Percentiles rank a stretch among this genome's conserved stretches.
Conservation (phyloP, 2,797 vertebrate genomes). For the Pseudopleuronectes americanus region DNA sequence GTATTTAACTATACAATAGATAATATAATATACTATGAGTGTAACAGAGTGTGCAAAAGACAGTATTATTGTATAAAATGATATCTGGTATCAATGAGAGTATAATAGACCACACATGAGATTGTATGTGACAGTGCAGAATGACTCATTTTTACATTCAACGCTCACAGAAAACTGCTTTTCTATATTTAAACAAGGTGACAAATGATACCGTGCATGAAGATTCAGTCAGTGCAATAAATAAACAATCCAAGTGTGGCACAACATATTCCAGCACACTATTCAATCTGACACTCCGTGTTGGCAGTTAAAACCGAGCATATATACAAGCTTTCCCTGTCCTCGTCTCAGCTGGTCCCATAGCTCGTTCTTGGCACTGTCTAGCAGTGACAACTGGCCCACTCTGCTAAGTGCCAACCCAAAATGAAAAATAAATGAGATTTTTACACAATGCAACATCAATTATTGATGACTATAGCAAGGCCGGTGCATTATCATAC, state of each 20-base stretch:
- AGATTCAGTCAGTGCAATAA: conserved; percentile 35
- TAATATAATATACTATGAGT: too few relatives aligned
- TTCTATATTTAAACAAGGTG: conserved; percentile 42
- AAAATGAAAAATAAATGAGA: conserved; percentile 64
- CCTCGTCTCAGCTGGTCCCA: conserved; percentile 23
- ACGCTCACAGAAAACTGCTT: conserved; percentile 7
- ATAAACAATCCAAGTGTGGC: conserved; percentile 32
- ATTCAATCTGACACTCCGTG: conserved; percentile 26
- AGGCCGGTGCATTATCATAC: conserved; percentile 37
- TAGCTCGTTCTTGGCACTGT: conserved; percentile 9
- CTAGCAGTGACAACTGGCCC: conserved; percentile 33
- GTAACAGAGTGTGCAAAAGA: too few relatives aligned
- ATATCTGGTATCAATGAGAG: too few relatives aligned
- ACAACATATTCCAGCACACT: neutral
- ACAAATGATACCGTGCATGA: conserved; percentile 28
- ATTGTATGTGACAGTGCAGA: conserved; percentile 3
- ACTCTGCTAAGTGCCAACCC: conserved; percentile 51
- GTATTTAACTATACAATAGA: too few relatives aligned
- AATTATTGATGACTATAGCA: conserved; percentile 51
- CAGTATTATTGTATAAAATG: too few relatives aligned
- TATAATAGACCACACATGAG: conserved; percentile 10
- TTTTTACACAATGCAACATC: conserved; percentile 57
- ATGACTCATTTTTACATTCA: neutral
- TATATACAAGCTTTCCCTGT: conserved; percentile 1
- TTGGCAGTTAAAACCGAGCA: conserved; percentile 31